These are phyloP conservation scores for Deroptyus accipitrinus DNA, from an alignment of 2,113 vertebrate species.

Conservation along the genomic window DNA sequence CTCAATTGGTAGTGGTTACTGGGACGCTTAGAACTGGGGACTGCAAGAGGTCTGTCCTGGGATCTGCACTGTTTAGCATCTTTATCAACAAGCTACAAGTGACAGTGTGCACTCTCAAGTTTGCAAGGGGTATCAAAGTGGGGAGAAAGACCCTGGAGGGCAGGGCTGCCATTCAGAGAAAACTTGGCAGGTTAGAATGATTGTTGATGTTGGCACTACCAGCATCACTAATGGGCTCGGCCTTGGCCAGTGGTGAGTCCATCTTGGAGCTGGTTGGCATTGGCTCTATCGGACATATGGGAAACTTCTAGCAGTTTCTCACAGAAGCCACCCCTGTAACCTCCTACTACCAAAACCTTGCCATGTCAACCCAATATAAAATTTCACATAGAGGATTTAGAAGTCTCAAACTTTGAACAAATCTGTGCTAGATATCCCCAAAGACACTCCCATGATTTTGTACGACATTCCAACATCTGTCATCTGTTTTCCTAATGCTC, in stretches of 20 bases:
- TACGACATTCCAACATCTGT: not conserved
- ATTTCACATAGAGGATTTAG: not conserved
- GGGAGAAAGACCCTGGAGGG: not conserved
- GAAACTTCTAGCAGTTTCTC: not conserved
- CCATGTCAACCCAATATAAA: not conserved
- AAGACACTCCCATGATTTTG: not conserved
- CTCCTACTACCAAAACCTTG: not conserved
- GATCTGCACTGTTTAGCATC: not conserved
- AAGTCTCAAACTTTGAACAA: not conserved
- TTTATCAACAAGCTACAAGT: not conserved
- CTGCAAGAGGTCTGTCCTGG: not conserved
- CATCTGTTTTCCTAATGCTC: not conserved
- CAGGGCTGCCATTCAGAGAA: not conserved
- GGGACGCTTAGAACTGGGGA: not conserved
- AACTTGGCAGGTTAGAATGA: not conserved
- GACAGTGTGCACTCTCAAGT: not conserved
- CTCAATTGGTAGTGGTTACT: not conserved
- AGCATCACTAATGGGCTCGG: no score
- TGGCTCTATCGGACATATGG: not conserved
- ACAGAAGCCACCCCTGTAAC: not conserved
- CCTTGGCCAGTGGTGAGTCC: not conserved
- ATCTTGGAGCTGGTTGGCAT: rapidly evolving
- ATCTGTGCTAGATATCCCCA: not conserved
- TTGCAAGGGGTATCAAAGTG: not conserved
- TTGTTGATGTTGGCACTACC: not conserved